These are phyloP conservation scores for Pterophyllum scalare DNA, from an alignment of 2,113 vertebrate species.

Conservation along the genomic window DNA sequence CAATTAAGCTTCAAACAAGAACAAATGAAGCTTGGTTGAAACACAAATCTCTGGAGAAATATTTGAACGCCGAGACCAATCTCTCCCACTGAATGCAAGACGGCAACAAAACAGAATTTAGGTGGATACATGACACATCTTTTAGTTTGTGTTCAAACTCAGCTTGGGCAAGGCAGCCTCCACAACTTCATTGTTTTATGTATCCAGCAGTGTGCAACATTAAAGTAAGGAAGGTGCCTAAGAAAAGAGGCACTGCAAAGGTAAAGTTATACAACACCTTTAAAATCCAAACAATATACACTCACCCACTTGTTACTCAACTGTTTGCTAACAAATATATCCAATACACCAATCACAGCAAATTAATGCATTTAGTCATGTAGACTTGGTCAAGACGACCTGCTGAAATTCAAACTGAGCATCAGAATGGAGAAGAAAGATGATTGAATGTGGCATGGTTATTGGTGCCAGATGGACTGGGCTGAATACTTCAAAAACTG, in stretches of 20 bases:
- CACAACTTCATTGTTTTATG: neutral
- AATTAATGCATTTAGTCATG: neutral
- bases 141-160: constrained; percentile 16
- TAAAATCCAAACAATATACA: neutral
- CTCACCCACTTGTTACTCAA: neutral
- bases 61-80: constrained; percentile 38
- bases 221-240: constrained; percentile 7
- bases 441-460: neutral
- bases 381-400: neutral
- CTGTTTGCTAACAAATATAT: too few relatives aligned
- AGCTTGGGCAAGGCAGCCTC: neutral
- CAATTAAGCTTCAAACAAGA: constrained; percentile 66
- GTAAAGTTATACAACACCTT: neutral
- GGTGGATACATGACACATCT: neutral
- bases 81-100: constrained; percentile 28
- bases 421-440: neutral
- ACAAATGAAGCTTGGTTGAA: constrained; percentile 40
- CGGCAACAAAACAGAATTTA: constrained; percentile 22
- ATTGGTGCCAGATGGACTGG: neutral
- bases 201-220: constrained; percentile 12
- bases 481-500: neutral
- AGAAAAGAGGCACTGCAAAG: neutral
- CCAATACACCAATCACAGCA: too few relatives aligned
- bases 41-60: constrained; percentile 53
- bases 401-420: neutral